phyloP scores from a whole-genome alignment of 2,888 invertebrate species.

The Myopa testacea region DNA sequence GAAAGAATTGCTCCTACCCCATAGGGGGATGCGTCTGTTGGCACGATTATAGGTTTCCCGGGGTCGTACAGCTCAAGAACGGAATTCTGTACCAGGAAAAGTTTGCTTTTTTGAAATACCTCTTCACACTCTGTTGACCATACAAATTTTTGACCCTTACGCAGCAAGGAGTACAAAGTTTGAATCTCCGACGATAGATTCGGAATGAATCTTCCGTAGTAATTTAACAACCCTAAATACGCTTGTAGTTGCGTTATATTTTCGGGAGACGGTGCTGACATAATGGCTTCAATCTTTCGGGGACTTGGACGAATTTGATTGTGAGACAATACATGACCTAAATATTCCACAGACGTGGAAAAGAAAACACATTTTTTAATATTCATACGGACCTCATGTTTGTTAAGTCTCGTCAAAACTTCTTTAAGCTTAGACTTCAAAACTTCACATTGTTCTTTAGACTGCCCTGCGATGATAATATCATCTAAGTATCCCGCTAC shows the following conservation, averaged over 20 bases:
- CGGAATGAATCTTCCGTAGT: conserved; percentile 29
- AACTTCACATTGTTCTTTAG: conserved; percentile 34
- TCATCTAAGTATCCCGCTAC: conserved; percentile 46
- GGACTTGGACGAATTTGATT: too few species aligned
- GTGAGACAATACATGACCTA: too few species aligned
- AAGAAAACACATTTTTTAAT: conserved; percentile 45
- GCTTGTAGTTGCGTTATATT: too few species aligned
- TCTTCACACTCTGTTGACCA: conserved; percentile 1
- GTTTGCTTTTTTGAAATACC: neutral
- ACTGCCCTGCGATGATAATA: conserved; percentile 41
- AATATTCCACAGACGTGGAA: conserved; percentile 24
- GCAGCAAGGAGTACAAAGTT: conserved; percentile 3
- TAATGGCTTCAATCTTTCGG: too few species aligned
- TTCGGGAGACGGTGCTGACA: too few species aligned
- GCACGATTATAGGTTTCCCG: too few species aligned
- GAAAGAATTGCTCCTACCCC: too few species aligned
- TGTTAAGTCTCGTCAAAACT: neutral
- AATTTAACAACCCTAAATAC: conserved; percentile 21
- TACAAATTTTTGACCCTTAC: conserved; percentile 3
- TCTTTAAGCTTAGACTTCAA: conserved; percentile 34
- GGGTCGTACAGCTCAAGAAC: too few species aligned
- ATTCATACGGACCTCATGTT: conserved; percentile 44
- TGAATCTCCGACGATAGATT: conserved; percentile 21
- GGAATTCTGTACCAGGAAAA: too few species aligned
- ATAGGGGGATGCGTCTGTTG: too few species aligned